These are phyloP conservation scores for Paramisgurnus dabryanus DNA, from an alignment of 2,113 vertebrate species.

Conservation along the genomic window DNA sequence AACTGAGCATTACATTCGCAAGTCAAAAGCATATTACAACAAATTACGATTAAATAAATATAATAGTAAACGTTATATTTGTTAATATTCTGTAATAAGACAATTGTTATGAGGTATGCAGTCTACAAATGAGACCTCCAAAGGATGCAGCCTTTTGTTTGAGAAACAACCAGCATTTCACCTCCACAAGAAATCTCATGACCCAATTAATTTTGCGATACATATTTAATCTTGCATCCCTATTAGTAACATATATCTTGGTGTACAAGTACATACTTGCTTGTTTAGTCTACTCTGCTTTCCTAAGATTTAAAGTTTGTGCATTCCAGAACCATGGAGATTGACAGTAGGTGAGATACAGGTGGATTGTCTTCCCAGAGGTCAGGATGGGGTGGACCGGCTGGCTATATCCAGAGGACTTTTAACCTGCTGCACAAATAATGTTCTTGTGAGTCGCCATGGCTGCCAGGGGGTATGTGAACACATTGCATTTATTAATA, in stretches of 20 bases:
- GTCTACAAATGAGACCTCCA: no score
- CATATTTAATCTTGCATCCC: no score
- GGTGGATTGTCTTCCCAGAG: constrained; percentile 55
- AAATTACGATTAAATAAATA: no score
- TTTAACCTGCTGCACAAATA: constrained; percentile 77
- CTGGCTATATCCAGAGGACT: constrained; percentile 79
- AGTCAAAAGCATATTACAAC: no score
- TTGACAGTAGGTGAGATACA: constrained; percentile 74
- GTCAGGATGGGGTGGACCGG: constrained; percentile 66
- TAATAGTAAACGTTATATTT: no score
- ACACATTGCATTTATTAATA: neutral
- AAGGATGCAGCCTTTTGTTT: no score
- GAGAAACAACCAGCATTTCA: no score
- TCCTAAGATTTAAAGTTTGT: neutral
- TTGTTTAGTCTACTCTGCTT: neutral
- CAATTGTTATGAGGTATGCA: no score
- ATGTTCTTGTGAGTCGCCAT: constrained; percentile 67
- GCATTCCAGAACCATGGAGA: constrained; percentile 63
- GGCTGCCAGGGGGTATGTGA: constrained; percentile 58
- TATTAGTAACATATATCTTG: neutral
- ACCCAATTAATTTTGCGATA: no score
- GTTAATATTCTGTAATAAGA: no score
- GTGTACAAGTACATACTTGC: neutral
- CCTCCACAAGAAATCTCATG: no score
- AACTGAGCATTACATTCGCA: no score